Base-by-base conservation (phyloP, 2,797 vertebrate genomes). In the Thaleichthys pacificus region DNA sequence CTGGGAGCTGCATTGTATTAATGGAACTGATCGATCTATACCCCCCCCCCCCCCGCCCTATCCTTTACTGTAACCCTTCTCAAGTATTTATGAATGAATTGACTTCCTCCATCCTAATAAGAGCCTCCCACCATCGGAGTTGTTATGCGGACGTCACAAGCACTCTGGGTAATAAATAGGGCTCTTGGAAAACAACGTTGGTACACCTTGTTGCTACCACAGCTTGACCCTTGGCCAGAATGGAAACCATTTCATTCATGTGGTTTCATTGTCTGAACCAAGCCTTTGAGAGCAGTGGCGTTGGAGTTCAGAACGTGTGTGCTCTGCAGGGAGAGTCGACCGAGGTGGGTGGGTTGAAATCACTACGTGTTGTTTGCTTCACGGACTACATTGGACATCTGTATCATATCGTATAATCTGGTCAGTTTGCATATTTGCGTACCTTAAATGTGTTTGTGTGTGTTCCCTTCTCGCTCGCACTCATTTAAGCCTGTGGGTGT, bases 41-140 rank as follows among this genome's bases (percentile, higher is more conserved):
- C 77, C 89, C 89, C 90, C 92, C 87, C 89, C 35, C 35, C 35
- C 35, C 42, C 42, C 3, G 91, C 86, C 88, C 88, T 87, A 89
- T 80, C 86, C 87, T 84, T 94, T 94, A 93, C 93, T 89, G 93
- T 93, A 94, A 94, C 91, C 74, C 85, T 84, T 89, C 88, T 94
- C 86, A 94, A 94, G 92, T 94, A 94, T 94, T 94, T 92, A 94
- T 94, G 93, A 93, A 93, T 93, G 91, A 93, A 94, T 94, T 93
- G 92, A 94, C 92, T 91, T 89, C 78, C 82, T 85, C 81, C 42
- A 73, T 88, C 84, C 88, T 90, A 92, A 91, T 89, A 84, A 88
- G 86, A 87, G 70, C 70, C 65, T 78, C 83, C 80, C 66, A 72
- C 61, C 49, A 57, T 81, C 73, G 66, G 79, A 86, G 89, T 82